A percentile compares a stretch with the other conserved stretches of the same genome.
phyloP scores from a whole-genome alignment of 2,797 vertebrate genomes.

The Myoxocephalus aenaeus region DNA sequence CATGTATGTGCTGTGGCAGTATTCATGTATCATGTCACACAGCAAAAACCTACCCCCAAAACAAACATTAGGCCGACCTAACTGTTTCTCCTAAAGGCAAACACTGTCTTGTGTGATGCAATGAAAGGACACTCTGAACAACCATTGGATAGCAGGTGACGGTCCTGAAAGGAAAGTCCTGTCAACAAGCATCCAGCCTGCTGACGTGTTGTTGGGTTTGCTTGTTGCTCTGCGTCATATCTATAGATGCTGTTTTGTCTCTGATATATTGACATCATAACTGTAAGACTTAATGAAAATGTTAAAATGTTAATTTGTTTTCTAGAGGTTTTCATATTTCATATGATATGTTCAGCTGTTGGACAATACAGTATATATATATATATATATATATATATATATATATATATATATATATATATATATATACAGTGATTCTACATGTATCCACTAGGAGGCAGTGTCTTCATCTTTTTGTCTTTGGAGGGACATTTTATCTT shows the following conservation, averaged over 20 bases:
- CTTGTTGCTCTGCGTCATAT: background rate
- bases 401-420: background rate
- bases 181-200: background rate
- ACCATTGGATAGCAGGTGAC: background rate
- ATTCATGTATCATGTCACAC: background rate
- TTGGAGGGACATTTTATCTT: background rate
- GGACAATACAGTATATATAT: background rate
- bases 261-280: background rate
- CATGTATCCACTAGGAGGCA: conserved; percentile 16
- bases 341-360: conserved; percentile 14
- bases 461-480: background rate
- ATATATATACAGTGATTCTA: background rate
- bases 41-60: background rate
- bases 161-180: background rate
- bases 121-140: background rate
- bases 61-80: background rate
- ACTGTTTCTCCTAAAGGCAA: background rate
- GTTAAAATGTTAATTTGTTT: background rate
- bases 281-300: background rate
- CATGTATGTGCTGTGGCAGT: background rate
- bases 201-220: background rate
- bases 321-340: background rate
- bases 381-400: background rate
- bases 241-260: background rate
- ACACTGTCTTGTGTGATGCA: background rate